phyloP scores from a whole-genome alignment of 2,113 vertebrate genomes.

The Gymnorhina tibicen region DNA sequence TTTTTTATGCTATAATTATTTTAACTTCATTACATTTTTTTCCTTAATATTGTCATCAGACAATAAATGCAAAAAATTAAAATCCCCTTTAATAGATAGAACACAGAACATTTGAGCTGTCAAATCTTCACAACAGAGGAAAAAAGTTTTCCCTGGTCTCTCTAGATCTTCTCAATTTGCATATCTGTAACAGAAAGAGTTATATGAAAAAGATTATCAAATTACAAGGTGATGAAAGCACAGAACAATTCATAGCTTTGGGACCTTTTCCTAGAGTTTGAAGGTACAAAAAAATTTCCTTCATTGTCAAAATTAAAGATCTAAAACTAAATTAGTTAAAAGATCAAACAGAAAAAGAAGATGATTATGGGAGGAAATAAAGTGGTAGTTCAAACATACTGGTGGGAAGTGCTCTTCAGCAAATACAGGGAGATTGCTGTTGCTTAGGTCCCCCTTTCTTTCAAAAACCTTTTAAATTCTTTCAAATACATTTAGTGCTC shows the following conservation, averaged over 20 bases:
- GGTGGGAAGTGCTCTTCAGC: background rate
- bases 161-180: slow-evolving; percentile 11
- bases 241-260: background rate
- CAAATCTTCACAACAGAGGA: background rate
- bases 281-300: background rate
- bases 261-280: background rate
- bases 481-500: background rate
- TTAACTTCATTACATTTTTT: background rate
- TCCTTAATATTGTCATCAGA: background rate
- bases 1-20: background rate
- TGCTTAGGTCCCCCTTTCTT: background rate
- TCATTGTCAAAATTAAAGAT: background rate
- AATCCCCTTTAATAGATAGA: background rate
- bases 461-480: background rate
- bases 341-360: background rate
- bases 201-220: background rate
- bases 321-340: background rate
- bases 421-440: background rate
- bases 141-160: background rate
- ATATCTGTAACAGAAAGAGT: slow-evolving; percentile 26
- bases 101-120: background rate
- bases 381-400: background rate
- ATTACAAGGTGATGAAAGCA: background rate
- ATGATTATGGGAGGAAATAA: background rate
- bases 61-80: background rate